Conservation (phyloP, 2,888 invertebrate genomes). For the Nomada goodeniana region DNA sequence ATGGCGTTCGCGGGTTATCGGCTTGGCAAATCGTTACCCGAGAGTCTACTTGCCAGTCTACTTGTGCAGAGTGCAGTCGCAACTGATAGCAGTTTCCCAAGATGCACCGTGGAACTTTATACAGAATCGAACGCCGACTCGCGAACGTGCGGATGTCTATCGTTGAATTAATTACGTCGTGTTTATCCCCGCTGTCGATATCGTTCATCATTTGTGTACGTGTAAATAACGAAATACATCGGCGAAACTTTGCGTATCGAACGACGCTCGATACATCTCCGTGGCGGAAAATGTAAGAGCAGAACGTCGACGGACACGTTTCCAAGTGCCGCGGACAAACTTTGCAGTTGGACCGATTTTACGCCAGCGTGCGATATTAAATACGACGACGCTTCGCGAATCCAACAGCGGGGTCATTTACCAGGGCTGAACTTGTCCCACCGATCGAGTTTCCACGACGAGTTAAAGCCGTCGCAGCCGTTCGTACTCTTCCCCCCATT, state of each 20-base stretch:
- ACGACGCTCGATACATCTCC: no score
- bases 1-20: background rate
- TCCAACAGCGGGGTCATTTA: slow-evolving; percentile 26
- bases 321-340: background rate
- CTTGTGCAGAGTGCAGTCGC: background rate
- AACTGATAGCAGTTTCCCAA: background rate
- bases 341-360: slow-evolving; percentile 32
- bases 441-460: slow-evolving; percentile 27
- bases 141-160: background rate
- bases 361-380: slow-evolving; percentile 25
- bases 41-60: background rate
- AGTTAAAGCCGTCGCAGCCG: background rate
- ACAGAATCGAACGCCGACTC: background rate
- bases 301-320: background rate
- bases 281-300: background rate
- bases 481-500: background rate
- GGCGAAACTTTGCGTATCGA: no score
- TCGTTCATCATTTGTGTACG: no score
- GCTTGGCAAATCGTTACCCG: background rate
- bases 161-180: no score
- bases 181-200: no score
- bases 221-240: no score
- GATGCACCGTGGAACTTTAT: background rate
- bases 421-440: slow-evolving; percentile 25
- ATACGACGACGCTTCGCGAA: slow-evolving; percentile 18